Evolutionary conservation across 2,113 vertebrate genomes (phyloP), one percentile per base, ranked within the genome.

Genomic region (Thomomys bottae): DNA sequence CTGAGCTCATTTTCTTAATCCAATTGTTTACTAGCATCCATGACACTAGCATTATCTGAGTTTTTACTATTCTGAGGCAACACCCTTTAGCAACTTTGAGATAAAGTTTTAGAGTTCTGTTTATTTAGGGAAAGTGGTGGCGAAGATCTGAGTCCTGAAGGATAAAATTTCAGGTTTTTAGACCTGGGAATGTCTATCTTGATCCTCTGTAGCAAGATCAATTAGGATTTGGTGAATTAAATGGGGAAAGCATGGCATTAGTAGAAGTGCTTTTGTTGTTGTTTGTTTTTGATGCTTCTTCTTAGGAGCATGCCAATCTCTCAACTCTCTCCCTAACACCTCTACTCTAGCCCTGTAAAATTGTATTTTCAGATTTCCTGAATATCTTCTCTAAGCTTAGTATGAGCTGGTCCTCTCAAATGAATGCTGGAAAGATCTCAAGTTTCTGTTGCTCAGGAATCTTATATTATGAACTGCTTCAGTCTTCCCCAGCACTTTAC

Each of bases 251-350:
- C 7, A 7, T 6, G 30, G 28, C 12, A 12, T 23, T 54, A 21
- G 15, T 14, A 64, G 2, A 63, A 20, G 49, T 54, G 49, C n/a
- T n/a, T n/a, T n/a, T n/a, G n/a, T n/a, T n/a, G n/a, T n/a, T n/a
- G 49, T 4, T 17, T 54, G 45, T 68, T n/a, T 59, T n/a, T 40
- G 67, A 40, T 2, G 12, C 59, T 77, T 45, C 40, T 81, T 23
- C 6, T 14, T 85, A 2, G 8, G 14, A 18, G 42, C 57, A 30
- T 79, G 34, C 12, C 10, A 18, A 34, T 24, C 12, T 18, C 26
- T 73, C 32, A n/a, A 8, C 5, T 54, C 6, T 81, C 4, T 28
- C 28, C 67, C 10, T 26, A 0, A 68, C 4, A 1, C 32, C 0
- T 7, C 18, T 5, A 0, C 40, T 71, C 23, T 42, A 9, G 2